These are phyloP conservation scores for Lottia gigantea DNA, from an alignment of 2,888 invertebrate genomes.

Conservation along the genomic window DNA sequence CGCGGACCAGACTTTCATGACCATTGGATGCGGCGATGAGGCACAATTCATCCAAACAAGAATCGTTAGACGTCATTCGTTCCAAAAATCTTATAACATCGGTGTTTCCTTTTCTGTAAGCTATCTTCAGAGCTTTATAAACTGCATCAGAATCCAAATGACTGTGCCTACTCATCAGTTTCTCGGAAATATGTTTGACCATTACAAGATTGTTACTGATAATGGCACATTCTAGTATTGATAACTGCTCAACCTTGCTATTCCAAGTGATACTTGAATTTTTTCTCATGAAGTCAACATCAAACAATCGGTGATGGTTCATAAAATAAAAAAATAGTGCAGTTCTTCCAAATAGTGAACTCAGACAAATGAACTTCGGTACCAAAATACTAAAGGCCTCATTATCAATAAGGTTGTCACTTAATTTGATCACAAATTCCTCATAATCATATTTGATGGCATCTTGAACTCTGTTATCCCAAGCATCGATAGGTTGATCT, in stretches of 20 bases:
- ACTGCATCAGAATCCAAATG: not conserved
- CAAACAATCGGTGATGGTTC: not conserved
- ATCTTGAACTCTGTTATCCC: not conserved
- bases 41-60: not conserved
- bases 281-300: not conserved
- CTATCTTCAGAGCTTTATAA: not conserved
- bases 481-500: not conserved
- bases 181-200: not conserved
- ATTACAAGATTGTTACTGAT: not conserved
- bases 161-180: not conserved
- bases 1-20: conserved; percentile 23
- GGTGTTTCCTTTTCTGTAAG: not conserved
- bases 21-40: conserved; percentile 30
- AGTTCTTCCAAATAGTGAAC: not conserved
- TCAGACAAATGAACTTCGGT: not conserved
- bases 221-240: not conserved
- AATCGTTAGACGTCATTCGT: not conserved
- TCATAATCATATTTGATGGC: not conserved
- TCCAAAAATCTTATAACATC: not conserved
- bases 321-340: not conserved
- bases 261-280: not conserved
- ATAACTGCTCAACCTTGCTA: not conserved
- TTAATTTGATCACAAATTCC: not conserved
- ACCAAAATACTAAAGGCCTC: not conserved
- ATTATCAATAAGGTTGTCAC: not conserved